A percentile compares a stretch with the other conserved stretches of the same genome.
phyloP scores from a whole-genome alignment of 2,888 invertebrate species.

The Microchrysa polita region DNA sequence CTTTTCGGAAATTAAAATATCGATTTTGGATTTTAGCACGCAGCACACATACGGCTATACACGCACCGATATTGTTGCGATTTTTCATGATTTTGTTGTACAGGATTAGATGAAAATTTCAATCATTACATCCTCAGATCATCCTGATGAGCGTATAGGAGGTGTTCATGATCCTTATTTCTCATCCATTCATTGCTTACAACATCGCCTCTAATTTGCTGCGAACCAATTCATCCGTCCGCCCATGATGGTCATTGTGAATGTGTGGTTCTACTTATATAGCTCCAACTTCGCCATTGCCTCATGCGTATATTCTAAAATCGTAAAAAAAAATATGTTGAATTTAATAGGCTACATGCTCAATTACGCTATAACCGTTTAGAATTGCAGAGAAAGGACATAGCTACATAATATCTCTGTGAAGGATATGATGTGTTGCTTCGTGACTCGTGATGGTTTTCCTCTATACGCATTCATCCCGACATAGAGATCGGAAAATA shows the following conservation, averaged over 20 bases:
- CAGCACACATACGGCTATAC: too few species aligned
- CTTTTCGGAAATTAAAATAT: conserved; percentile 50
- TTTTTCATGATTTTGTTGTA: conserved; percentile 37
- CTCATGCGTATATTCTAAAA: conserved; percentile 30
- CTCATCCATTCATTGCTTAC: too few species aligned
- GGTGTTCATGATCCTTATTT: too few species aligned
- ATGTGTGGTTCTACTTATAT: too few species aligned
- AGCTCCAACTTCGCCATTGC: conserved; percentile 24
- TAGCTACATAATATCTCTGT: conserved; percentile 11
- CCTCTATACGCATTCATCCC: not conserved
- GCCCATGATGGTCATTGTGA: too few species aligned
- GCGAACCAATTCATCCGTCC: too few species aligned
- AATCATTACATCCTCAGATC: too few species aligned
- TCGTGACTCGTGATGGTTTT: not conserved
- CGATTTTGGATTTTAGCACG: conserved; percentile 48
- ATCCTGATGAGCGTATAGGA: too few species aligned
- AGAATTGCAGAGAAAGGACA: conserved; percentile 21
- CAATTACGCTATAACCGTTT: conserved; percentile 37
- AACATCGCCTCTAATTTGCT: too few species aligned
- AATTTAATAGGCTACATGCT: conserved; percentile 42
- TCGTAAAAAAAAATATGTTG: conserved; percentile 42
- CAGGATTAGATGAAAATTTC: too few species aligned
- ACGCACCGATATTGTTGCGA: conserved; percentile 20
- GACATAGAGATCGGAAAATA: not conserved
- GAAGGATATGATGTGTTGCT: not conserved